These are phyloP conservation scores for Riptortus pedestris DNA, from an alignment of 1,140 invertebrate species.

Conservation along the genomic window DNA sequence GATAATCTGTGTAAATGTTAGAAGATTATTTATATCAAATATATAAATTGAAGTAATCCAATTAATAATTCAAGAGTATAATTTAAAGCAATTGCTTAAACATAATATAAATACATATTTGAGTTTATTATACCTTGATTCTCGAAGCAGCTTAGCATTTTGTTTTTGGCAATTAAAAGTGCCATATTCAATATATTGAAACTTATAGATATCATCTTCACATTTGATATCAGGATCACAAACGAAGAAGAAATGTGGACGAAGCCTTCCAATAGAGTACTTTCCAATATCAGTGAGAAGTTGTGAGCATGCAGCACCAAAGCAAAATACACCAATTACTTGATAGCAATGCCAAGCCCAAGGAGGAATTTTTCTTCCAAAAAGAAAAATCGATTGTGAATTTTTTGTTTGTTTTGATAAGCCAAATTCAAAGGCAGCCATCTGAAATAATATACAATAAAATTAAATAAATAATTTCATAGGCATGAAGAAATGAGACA, in stretches of 20 bases:
- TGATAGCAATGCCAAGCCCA: constrained; percentile 64
- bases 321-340: constrained; percentile 65
- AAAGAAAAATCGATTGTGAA: constrained; percentile 3
- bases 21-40: too few species aligned
- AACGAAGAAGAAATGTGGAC: constrained; percentile 81
- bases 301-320: constrained; percentile 72
- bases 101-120: too few species aligned
- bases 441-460: constrained; percentile 22
- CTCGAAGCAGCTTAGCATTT: constrained; percentile 50
- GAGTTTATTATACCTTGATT: constrained; percentile 54
- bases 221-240: constrained; percentile 49
- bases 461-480: neutral
- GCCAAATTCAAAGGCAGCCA: constrained; percentile 25
- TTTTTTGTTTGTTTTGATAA: constrained; percentile 21
- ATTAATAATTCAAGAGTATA: too few species aligned
- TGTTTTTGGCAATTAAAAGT: constrained; percentile 49
- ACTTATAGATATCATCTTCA: constrained; percentile 11
- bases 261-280: constrained; percentile 77
- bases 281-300: constrained; percentile 81
- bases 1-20: constrained; percentile 59
- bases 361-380: constrained; percentile 42
- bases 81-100: too few species aligned
- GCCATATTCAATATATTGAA: constrained; percentile 45
- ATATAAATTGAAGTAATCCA: too few species aligned
- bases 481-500: neutral